Evolutionary conservation across 2,888 invertebrate genomes (phyloP).

Genomic region (Steinernema hermaphroditum): DNA sequence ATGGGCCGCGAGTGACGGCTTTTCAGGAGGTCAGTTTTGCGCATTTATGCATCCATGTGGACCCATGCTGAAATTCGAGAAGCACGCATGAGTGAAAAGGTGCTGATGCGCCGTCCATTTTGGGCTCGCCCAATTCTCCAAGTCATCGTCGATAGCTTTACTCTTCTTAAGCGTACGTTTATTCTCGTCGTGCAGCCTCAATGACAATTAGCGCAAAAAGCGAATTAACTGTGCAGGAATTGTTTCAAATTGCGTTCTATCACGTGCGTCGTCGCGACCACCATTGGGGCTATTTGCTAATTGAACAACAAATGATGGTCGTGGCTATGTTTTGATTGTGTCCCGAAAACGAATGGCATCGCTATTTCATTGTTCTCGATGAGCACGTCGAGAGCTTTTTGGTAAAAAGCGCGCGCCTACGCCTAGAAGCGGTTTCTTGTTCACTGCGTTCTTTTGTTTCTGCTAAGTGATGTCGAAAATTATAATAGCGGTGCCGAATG

Average conservation of each 20-base stretch:
- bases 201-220: not conserved
- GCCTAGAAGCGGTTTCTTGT: not conserved
- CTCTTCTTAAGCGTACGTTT: too few species aligned
- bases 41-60: not conserved
- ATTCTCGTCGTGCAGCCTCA: too few species aligned
- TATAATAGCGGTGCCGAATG: not conserved
- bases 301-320: conserved; percentile 25
- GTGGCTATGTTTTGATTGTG: conserved; percentile 4
- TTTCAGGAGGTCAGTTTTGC: conserved; percentile 12
- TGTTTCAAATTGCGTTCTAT: conserved; percentile 1
- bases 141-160: too few species aligned
- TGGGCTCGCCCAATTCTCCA: too few species aligned
- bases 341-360: not conserved
- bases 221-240: not conserved
- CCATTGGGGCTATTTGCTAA: conserved; percentile 16
- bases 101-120: too few species aligned
- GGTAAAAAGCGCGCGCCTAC: not conserved
- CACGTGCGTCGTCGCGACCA: not conserved
- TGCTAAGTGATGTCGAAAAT: conserved; percentile 13
- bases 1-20: not conserved
- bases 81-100: too few species aligned
- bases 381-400: not conserved
- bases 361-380: conserved; percentile 10
- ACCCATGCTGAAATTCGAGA: too few species aligned
- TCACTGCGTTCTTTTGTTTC: not conserved